These are phyloP conservation scores for Crenichthys baileyi DNA, from an alignment of 2,797 vertebrate species.

Conservation along the genomic window DNA sequence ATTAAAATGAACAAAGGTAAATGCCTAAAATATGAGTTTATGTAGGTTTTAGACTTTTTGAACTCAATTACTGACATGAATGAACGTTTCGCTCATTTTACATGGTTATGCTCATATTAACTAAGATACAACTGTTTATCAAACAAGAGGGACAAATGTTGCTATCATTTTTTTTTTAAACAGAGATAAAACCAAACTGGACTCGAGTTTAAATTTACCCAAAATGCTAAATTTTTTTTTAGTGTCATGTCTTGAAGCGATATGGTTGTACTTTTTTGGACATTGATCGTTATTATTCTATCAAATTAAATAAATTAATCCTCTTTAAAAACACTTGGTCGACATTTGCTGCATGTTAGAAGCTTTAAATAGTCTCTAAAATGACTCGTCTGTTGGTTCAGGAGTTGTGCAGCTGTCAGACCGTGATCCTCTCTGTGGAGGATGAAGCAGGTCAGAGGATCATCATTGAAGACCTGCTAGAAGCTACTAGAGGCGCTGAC, in stretches of 20 bases:
- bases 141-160: no score
- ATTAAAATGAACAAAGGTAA: no score
- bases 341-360: not conserved
- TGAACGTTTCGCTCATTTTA: no score
- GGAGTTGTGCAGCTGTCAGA: constrained; percentile 95
- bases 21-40: no score
- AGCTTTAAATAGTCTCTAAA: not conserved
- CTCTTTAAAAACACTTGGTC: not conserved
- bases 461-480: constrained; percentile 94
- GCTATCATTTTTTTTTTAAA: no score
- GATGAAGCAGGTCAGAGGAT: constrained; percentile 95
- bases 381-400: constrained; percentile 26
- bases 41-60: no score
- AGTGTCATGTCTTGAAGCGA: not conserved
- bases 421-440: constrained; percentile 95
- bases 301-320: not conserved
- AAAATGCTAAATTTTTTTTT: not conserved
- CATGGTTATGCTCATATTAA: no score
- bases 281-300: not conserved
- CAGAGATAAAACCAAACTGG: not conserved
- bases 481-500: constrained; percentile 89
- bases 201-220: not conserved
- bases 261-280: not conserved
- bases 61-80: no score
- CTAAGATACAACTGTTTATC: no score